Base-by-base conservation (phyloP, 2,888 invertebrate genomes). In the Campoletis raptor region DNA sequence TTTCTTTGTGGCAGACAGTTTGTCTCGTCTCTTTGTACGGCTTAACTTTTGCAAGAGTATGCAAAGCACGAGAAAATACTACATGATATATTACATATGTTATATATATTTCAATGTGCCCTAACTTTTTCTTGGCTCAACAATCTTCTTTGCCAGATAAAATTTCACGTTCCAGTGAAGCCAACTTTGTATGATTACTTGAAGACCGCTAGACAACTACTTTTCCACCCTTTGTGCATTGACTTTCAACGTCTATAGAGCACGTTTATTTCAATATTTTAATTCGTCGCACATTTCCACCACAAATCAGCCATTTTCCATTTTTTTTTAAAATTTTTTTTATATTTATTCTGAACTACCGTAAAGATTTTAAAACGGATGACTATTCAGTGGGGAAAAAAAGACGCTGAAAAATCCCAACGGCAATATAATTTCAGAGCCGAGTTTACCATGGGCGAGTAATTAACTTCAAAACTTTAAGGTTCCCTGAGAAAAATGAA, bases 401-500 rank as follows among this genome's bases (percentile, higher is more conserved):
- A 15, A 48, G 21, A 12, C 36, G 24, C 30, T 45, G 10, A 7
- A 12, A 42, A 42, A 40, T n/a, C 36, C 40, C 24, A 37, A 40
- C 21, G 7, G 4, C 45, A 9, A 37, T 15, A 24, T 45, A 36
- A 45, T 64, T 77, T 5, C 12, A 36, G 6, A 36, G 42, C 36
- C 15, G 5, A 45, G 64, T 48, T n/a, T 36, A 48, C 45, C 64
- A 48, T 12, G 36, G 48, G n/a, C 37, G 76, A 30, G 36, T 77
- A 48, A 78, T 78, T 78, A 67, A 67, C 67, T 78, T 54, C 10
- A 40, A 40, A 78, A 78, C 67, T 78, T 77, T 21, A 12, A n/a
- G 48, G 18, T 70, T 69, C 15, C 6, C 9, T 48, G 61, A 36
- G 61, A 36, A 24, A 72, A 64, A 66, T 72, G 9, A 40, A 30